Conservation (phyloP, 2,797 vertebrate species). For the Nannoperca australis region DNA sequence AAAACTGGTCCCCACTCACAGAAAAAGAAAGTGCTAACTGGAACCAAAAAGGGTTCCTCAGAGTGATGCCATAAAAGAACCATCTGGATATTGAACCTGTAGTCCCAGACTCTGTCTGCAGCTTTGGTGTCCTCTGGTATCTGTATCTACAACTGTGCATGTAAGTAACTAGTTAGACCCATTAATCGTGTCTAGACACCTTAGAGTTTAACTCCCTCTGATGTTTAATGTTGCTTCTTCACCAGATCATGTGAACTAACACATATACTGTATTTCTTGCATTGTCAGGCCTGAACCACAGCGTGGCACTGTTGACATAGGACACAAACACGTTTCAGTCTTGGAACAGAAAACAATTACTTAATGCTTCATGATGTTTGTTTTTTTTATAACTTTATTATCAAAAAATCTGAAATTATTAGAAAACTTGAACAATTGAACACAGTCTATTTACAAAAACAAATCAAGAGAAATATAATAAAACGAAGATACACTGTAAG, state of each 20-base stretch:
- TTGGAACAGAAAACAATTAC: not conserved
- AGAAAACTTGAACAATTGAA: not conserved
- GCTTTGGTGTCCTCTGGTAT: slow-evolving; percentile 18
- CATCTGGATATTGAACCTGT: slow-evolving; percentile 16
- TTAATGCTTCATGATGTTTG: not conserved
- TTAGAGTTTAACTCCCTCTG: not conserved
- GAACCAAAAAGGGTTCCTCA: no score
- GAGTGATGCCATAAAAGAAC: no score
- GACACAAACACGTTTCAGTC: not conserved
- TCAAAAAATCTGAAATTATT: not conserved
- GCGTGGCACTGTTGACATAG: slow-evolving; percentile 26
- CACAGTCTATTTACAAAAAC: not conserved
- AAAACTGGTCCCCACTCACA: no score
- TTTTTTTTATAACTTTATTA: slow-evolving; percentile 3
- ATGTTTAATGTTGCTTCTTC: not conserved
- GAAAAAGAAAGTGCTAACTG: no score
- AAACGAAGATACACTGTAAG: not conserved
- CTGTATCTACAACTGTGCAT: not conserved
- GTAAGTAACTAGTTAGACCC: not conserved
- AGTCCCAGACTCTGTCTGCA: slow-evolving; percentile 8
- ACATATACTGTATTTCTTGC: not conserved
- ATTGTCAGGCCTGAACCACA: slow-evolving; percentile 51
- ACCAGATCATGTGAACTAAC: not conserved
- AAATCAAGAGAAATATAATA: not conserved
- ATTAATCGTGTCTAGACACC: not conserved